Conservation (phyloP, 2,888 invertebrate genomes). For the Patella ulyssiponensis region DNA sequence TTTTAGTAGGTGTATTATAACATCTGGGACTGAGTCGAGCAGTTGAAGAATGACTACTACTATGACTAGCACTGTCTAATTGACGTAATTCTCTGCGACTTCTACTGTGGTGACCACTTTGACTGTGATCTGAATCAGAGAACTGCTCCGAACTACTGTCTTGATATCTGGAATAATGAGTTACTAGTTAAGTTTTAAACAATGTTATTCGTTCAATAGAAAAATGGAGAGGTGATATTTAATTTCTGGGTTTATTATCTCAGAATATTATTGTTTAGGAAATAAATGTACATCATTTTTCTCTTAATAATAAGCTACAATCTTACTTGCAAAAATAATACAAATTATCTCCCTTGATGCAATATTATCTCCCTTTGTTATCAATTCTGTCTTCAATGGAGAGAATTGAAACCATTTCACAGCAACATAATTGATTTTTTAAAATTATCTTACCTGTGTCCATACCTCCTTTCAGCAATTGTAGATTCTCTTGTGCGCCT, state of each 20-base stretch:
- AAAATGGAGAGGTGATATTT: background rate
- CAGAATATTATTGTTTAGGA: too few species aligned
- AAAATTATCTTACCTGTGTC: background rate
- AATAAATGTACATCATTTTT: too few species aligned
- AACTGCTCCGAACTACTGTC: constrained; percentile 62
- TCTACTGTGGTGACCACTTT: constrained; percentile 15
- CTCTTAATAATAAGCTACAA: too few species aligned
- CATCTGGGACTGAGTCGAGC: constrained; percentile 46
- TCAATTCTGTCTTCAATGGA: too few species aligned
- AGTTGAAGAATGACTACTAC: constrained; percentile 59
- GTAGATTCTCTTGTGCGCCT: constrained; percentile 45
- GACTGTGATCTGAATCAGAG: constrained; percentile 61
- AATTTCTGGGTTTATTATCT: too few species aligned
- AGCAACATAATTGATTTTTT: background rate
- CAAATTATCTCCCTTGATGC: background rate
- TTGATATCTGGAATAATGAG: constrained; percentile 33
- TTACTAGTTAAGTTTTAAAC: background rate
- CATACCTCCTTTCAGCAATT: constrained; percentile 41
- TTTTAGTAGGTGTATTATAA: constrained; percentile 3
- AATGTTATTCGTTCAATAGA: background rate
- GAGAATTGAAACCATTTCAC: background rate
- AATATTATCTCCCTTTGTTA: constrained; percentile 12
- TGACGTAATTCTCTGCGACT: constrained; percentile 40
- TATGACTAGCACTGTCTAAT: constrained; percentile 62
- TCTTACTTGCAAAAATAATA: too few species aligned